phyloP scores from a whole-genome alignment of 37 sponge, comb jelly and placozoan genomes.

The Diacarnus erythraeanus region DNA sequence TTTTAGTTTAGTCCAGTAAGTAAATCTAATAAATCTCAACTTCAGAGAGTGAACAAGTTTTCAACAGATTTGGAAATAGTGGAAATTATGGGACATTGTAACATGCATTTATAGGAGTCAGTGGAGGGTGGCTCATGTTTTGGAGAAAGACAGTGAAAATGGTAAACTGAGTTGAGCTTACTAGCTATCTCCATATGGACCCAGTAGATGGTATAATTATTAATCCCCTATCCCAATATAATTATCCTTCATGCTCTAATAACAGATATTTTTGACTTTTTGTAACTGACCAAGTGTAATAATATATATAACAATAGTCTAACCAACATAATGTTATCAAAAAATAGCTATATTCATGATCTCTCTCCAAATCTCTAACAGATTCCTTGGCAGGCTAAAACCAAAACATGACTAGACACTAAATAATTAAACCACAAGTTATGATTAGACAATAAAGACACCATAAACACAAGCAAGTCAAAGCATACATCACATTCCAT shows the following conservation, averaged over 20 bases:
- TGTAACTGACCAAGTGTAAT: too few species aligned
- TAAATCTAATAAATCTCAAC: conserved; percentile 12
- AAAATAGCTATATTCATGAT: too few species aligned
- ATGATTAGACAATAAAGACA: too few species aligned
- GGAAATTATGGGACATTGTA: conserved; percentile 9
- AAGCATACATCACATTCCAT: too few species aligned
- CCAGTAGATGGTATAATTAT: conserved; percentile 25
- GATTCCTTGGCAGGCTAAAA: too few species aligned
- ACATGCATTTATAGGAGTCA: conserved; percentile 23
- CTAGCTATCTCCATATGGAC: conserved; percentile 44
- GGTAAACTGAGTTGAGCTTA: conserved; percentile 24
- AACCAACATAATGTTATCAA: too few species aligned
- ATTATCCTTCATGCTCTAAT: conserved; percentile 11
- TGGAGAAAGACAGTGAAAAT: conserved; percentile 1
- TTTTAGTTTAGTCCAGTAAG: not conserved
- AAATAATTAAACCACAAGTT: too few species aligned
- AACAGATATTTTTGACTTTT: conserved; percentile 32
- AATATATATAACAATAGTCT: too few species aligned
- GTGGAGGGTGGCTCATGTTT: conserved; percentile 18
- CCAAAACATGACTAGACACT: too few species aligned
- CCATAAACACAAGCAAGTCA: too few species aligned
- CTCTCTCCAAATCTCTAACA: too few species aligned
- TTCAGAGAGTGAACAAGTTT: conserved; percentile 9
- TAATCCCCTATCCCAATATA: too few species aligned
- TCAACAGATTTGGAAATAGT: conserved; percentile 14